These are phyloP conservation scores for Trissolcus brochymenae DNA, from an alignment of 2,888 invertebrate species.

Conservation along the genomic window DNA sequence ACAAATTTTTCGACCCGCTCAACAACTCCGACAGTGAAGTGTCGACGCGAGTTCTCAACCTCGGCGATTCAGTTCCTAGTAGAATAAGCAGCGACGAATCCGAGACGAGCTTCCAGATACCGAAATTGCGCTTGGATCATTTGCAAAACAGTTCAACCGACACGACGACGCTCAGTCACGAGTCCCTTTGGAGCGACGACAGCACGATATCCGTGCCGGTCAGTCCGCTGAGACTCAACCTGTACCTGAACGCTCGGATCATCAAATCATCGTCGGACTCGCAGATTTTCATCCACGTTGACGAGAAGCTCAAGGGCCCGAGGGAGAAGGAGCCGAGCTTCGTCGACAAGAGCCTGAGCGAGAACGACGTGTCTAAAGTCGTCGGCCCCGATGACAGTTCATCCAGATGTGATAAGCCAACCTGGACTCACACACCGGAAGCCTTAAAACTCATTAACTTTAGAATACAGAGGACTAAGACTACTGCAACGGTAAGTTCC, in stretches of 20 bases:
- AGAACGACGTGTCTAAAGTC: slow-evolving; percentile 16
- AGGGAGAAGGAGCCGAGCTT: background rate
- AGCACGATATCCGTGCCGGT: slow-evolving; percentile 65
- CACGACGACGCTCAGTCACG: slow-evolving; percentile 70
- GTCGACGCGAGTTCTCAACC: slow-evolving; percentile 73
- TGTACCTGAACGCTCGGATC: slow-evolving; percentile 37
- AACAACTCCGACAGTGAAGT: slow-evolving; percentile 67
- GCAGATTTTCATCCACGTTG: slow-evolving; percentile 48
- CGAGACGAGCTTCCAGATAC: slow-evolving; percentile 63
- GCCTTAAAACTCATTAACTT: slow-evolving; percentile 1
- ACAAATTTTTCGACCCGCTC: slow-evolving; percentile 62
- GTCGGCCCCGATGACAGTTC: background rate
- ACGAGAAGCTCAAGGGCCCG: background rate
- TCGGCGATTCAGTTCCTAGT: slow-evolving; percentile 51
- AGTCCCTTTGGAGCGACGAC: slow-evolving; percentile 72
- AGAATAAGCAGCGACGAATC: slow-evolving; percentile 62
- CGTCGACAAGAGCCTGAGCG: slow-evolving; percentile 13
- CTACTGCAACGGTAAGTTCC: slow-evolving; percentile 17
- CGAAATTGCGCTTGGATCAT: slow-evolving; percentile 48
- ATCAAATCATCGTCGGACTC: slow-evolving; percentile 70
- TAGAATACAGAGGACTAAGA: slow-evolving; percentile 9
- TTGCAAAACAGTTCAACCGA: slow-evolving; percentile 64
- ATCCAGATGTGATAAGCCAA: slow-evolving; percentile 1
- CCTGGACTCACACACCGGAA: slow-evolving; percentile 8
- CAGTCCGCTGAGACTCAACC: too few species aligned